phyloP scores from a whole-genome alignment of 2,888 invertebrate genomes.

The Epinotia nisella region DNA sequence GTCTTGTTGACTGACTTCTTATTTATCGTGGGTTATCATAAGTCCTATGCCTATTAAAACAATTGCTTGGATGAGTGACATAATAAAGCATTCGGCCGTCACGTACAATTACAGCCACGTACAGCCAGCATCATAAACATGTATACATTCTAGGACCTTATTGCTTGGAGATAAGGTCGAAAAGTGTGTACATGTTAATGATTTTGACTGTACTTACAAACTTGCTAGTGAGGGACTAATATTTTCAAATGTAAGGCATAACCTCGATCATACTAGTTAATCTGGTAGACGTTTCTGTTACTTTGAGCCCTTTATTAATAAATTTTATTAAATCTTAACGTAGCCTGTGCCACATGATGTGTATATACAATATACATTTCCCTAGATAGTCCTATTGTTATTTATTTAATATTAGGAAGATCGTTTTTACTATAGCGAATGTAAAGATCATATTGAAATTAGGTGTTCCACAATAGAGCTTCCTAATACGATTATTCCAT shows the following conservation, averaged over 20 bases:
- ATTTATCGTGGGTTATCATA: no score
- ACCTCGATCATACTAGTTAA: neutral
- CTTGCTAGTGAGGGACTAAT: neutral
- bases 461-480: conserved; percentile 79
- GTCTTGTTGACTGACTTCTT: no score
- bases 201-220: no score
- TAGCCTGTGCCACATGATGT: conserved; percentile 81
- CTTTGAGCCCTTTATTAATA: conserved; percentile 22
- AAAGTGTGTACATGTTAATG: no score
- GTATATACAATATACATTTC: conserved; percentile 75
- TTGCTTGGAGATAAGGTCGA: no score
- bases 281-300: conserved; percentile 20
- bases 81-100: neutral
- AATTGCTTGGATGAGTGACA: neutral
- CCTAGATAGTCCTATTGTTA: conserved; percentile 79
- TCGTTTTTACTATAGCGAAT: conserved; percentile 72
- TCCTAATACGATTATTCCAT: conserved; percentile 69
- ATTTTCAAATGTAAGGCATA: neutral
- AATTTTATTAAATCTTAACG: conserved; percentile 50
- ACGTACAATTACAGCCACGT: no score
- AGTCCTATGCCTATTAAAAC: no score
- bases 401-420: conserved; percentile 71
- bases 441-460: conserved; percentile 66
- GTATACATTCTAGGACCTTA: no score
- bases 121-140: no score